Evolutionary conservation across 2,113 vertebrate genomes (phyloP), one percentile per base, ranked within the genome.

Genomic region (Motacilla tschutschensis): DNA sequence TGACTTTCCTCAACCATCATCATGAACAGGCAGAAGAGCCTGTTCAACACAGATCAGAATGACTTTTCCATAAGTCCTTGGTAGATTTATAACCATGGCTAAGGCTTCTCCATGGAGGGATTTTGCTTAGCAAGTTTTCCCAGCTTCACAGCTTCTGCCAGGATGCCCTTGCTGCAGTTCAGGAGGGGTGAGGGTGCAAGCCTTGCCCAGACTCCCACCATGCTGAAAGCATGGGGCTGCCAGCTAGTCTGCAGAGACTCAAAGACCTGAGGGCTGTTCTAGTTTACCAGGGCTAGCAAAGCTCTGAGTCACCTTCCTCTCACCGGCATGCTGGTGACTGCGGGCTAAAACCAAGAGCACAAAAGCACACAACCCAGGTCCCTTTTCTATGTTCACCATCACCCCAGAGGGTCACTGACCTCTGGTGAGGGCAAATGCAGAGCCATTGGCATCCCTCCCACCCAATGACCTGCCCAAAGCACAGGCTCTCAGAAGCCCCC

Each of bases 1-100:
- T 74, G 85, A 66, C 88, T 95, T 96, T 92, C 94, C 77, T 92
- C 69, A 59, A 6, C 79, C 74, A 84, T 86, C 79, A 85, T 70
- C 80, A 65, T 43, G 90, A 94, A 26, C 38, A 77, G 72, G 25
- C 25, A 63, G 53, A 93, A 91, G 50, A 88, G 63, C 47, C 14
- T 33, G 33, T 33, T 33, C 33, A 33, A 33, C 12, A 48, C 14
- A 50, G 35, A 41, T 87, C 35, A 33, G 43, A 94, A 94, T 83
- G 53, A 48, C 33, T 93, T 95, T 96, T 94, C 90, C 73, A 72
- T 83, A 83, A 94, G 48, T 18, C 41, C 31, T 89, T 60, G 28
- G 19, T 25, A 91, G 81, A 73, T 79, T 63, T 75, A 72, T 46
- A 62, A 82, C 74, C 74, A 69, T 60, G 22, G 79, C 51, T 71